These are phyloP conservation scores for Ibycter americanus DNA, from an alignment of 2,797 vertebrate species.

Conservation along the genomic window DNA sequence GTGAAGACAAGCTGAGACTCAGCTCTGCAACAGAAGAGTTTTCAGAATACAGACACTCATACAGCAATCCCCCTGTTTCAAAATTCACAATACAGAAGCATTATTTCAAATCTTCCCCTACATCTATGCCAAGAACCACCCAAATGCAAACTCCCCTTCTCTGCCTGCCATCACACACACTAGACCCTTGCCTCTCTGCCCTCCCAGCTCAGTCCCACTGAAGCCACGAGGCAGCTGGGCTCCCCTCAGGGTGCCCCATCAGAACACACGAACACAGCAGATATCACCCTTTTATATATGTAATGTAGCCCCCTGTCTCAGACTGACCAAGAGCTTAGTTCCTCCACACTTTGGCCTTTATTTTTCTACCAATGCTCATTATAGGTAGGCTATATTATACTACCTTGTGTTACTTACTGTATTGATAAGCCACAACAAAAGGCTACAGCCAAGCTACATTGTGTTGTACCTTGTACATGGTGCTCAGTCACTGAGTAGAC, in stretches of 20 bases:
- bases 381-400: too few species aligned
- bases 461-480: fast-evolving
- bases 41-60: neutral
- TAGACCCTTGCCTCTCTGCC: neutral
- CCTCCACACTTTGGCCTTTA: neutral
- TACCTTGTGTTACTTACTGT: too few species aligned
- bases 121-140: neutral
- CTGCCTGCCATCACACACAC: neutral
- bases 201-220: neutral
- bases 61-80: fast-evolving
- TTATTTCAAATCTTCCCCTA: neutral
- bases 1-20: neutral
- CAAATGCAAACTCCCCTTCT: neutral
- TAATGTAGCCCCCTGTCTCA: neutral
- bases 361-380: too few species aligned
- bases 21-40: neutral
- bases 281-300: fast-evolving
- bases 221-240: neutral
- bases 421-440: neutral
- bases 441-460: neutral
- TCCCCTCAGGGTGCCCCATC: neutral
- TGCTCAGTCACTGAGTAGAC: neutral
- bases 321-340: neutral
- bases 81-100: neutral
- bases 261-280: fast-evolving